phyloP scores from a whole-genome alignment of 64 coral and sea anemone species.

The Stichodactyla mertensii region DNA sequence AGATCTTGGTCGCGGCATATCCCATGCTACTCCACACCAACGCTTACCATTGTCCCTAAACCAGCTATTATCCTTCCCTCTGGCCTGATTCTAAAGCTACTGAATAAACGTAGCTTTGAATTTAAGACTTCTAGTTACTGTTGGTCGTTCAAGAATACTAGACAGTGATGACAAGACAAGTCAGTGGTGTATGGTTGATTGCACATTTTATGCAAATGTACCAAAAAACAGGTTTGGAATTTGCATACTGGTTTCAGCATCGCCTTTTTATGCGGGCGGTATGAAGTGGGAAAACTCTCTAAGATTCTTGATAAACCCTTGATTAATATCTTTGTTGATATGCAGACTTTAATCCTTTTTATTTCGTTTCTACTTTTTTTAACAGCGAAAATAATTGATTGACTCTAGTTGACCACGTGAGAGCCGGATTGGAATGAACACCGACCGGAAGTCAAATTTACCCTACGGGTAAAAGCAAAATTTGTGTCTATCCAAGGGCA shows the following conservation, averaged over 20 bases:
- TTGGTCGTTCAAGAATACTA: background rate
- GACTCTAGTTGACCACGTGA: background rate
- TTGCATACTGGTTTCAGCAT: slow-evolving; percentile 69
- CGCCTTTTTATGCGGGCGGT: background rate
- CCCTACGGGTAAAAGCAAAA: background rate
- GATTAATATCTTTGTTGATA: background rate
- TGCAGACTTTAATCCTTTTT: background rate
- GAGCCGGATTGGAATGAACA: background rate
- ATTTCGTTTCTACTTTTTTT: background rate
- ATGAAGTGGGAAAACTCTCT: background rate
- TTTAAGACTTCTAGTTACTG: background rate
- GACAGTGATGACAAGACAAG: slow-evolving; percentile 15
- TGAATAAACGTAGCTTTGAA: background rate
- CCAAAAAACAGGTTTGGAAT: slow-evolving; percentile 53
- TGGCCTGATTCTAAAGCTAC: background rate
- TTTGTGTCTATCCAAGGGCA: background rate
- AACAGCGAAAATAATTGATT: background rate
- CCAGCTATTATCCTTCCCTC: background rate
- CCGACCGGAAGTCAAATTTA: slow-evolving; percentile 9
- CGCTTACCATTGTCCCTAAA: slow-evolving; percentile 31
- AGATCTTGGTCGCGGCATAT: slow-evolving; percentile 18
- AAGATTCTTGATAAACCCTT: background rate
- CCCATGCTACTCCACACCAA: slow-evolving; percentile 26
- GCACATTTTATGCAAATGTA: slow-evolving; percentile 96
- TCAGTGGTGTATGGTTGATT: slow-evolving; percentile 37